A percentile compares a stretch with the other conserved stretches of the same genome.
Conservation (phyloP, 2,888 invertebrate genomes). For the Epistrophella euchroma region DNA sequence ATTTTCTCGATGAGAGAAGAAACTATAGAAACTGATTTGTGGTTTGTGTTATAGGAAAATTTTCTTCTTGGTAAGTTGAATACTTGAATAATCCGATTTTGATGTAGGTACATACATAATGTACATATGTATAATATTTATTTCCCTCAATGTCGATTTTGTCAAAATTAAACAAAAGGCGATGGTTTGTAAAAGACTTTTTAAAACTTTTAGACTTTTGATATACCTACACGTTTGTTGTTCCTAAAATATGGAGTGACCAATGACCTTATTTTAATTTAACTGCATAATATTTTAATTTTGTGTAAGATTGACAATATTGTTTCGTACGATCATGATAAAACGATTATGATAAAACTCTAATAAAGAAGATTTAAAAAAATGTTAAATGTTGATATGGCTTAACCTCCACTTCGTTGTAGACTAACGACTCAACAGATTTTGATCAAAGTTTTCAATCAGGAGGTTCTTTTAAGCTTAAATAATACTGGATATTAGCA, state of each 20-base stretch:
- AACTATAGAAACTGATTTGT: constrained; percentile 63
- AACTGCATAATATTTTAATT: background rate
- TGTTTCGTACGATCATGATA: too few relatives aligned
- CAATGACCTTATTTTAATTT: background rate
- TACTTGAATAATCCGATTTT: constrained; percentile 63
- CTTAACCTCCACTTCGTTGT: too few relatives aligned
- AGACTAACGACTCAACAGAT: too few relatives aligned
- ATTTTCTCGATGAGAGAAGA: background rate
- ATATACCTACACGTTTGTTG: background rate
- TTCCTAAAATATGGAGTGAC: background rate
- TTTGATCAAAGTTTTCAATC: too few relatives aligned
- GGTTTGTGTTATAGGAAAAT: constrained; percentile 46
- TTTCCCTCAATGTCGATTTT: constrained; percentile 49
- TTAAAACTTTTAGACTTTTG: background rate
- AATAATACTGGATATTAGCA: too few relatives aligned
- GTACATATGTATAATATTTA: background rate
- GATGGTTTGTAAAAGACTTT: constrained; percentile 14
- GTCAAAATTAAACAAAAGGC: constrained; percentile 15
- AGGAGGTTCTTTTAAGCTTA: too few relatives aligned
- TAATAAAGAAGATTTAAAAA: too few relatives aligned
- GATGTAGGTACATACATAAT: background rate
- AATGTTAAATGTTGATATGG: too few relatives aligned
- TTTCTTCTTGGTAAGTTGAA: constrained; percentile 46
- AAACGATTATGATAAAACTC: too few relatives aligned
- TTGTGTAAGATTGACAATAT: too few relatives aligned